Evolutionary conservation across 2,797 vertebrate genomes (phyloP), one percentile per base, ranked within the genome.

Genomic region (Aselliscus stoliczkanus): DNA sequence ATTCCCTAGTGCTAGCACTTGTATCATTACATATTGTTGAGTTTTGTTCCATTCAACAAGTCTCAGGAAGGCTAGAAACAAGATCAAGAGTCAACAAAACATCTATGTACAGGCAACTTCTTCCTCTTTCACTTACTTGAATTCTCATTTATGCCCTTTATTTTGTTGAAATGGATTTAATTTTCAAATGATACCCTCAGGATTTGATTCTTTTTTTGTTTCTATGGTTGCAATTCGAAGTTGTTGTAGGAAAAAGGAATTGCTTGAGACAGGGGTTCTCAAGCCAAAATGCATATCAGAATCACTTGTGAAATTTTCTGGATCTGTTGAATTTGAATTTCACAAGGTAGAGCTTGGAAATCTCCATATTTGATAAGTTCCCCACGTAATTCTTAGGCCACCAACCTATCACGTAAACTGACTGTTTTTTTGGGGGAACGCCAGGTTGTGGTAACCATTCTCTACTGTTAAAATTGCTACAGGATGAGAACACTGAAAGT

Each of bases 131-230:
- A 42, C 52, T 64, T 70, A 56, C 27, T 88, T 73, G 31, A 88
- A 50, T 23, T 80, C 7, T 91, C 44, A 69, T 62, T 60, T 92
- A 39, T 56, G 29, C 1, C n/a, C 7, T 77, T 89, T 84, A 69
- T 84, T 89, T 85, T 92, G 62, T 86, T 92, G 56, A 92, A 86
- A 76, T 82, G 34, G 31, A 79, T 67, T 87, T 18, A 11, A 73
- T 86, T 90, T 93, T 7, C 31, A 82, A 73, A 83, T 86, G 52
- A 25, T 27, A 4, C 72, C 17, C 42, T 42, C n/a, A 65, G n/a
- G 12, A 83, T 86, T 76, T 85, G 13, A 77, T 67, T 79, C 17
- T 77, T 76, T 76, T 76, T 65, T 20, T 54, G 7, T 75, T 86
- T 92, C 54, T 76, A 58, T 47, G 54, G n/a, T 47, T 87, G 15